Conservation (phyloP, 2,113 vertebrate species). For the Ptychochromis oligacanthus region DNA sequence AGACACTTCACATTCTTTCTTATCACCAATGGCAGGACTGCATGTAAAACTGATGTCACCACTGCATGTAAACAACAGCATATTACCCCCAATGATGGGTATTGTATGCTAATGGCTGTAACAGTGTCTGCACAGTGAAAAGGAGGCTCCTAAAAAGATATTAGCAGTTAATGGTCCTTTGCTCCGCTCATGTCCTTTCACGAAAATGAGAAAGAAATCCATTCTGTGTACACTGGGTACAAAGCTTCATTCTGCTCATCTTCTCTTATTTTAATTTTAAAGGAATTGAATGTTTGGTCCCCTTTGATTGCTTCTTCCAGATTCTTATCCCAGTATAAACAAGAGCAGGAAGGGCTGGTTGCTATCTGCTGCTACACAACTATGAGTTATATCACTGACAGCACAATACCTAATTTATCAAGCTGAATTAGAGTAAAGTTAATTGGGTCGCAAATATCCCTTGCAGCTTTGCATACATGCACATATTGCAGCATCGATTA, state of each 20-base stretch:
- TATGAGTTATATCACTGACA: slow-evolving; percentile 9
- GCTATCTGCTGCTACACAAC: neutral
- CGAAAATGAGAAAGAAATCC: slow-evolving; percentile 16
- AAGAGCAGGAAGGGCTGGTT: neutral
- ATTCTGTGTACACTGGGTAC: neutral
- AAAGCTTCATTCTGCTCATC: neutral
- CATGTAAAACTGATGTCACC: slow-evolving; percentile 30
- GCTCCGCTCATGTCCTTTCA: slow-evolving; percentile 17
- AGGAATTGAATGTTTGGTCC: slow-evolving; percentile 17
- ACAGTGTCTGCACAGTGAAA: slow-evolving; percentile 10
- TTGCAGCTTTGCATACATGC: neutral
- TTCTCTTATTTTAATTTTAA: slow-evolving; percentile 3
- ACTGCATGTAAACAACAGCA: slow-evolving; percentile 22
- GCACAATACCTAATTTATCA: slow-evolving; percentile 12
- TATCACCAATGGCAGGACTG: neutral
- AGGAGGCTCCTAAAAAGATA: slow-evolving; percentile 28
- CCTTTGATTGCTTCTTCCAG: slow-evolving; percentile 29
- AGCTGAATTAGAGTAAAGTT: slow-evolving; percentile 7
- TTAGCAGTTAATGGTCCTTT: slow-evolving; percentile 13
- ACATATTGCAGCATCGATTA: neutral
- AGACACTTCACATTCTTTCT: slow-evolving; percentile 15
- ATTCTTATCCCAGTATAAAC: slow-evolving; percentile 22
- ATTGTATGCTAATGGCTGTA: slow-evolving; percentile 17
- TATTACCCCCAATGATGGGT: slow-evolving; percentile 14
- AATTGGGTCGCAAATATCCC: neutral